Evolutionary conservation across 53 echinoderm and acorn worm genomes (phyloP).

Genomic region (Apostichopus leukothele): DNA sequence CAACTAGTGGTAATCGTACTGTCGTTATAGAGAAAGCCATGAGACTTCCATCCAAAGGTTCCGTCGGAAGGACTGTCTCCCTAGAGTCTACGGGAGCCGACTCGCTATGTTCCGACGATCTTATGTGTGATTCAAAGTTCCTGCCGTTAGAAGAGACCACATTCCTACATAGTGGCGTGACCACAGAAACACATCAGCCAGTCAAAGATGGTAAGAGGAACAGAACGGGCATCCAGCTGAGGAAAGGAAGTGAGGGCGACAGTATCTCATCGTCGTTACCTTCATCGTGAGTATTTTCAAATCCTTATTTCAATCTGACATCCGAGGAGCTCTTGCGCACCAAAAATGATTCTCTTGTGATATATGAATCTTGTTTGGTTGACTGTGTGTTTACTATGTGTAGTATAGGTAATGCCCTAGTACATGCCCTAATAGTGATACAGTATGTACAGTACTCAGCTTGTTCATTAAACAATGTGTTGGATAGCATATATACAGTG

Average conservation of each 20-base stretch:
- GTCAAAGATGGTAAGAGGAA: neutral
- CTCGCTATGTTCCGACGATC: constrained; percentile 91
- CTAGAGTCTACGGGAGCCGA: constrained; percentile 84
- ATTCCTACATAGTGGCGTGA: neutral
- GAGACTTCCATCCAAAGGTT: neutral
- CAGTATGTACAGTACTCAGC: too few species aligned
- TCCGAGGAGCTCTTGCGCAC: too few species aligned
- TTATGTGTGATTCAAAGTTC: constrained; percentile 80
- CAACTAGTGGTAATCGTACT: constrained; percentile 1
- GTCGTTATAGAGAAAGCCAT: neutral
- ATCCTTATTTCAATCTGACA: too few species aligned
- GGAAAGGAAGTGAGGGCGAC: constrained; percentile 6
- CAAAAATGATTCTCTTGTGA: too few species aligned
- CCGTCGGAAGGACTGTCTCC: constrained; percentile 40
- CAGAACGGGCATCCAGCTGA: neutral
- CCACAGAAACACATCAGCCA: too few species aligned
- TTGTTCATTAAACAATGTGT: too few species aligned
- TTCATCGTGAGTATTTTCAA: constrained; percentile 17
- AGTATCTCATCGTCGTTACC: constrained; percentile 34
- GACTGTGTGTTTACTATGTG: too few species aligned
- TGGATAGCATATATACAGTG: too few species aligned
- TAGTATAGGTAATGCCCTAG: too few species aligned
- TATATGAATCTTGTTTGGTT: too few species aligned
- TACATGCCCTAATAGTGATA: too few species aligned
- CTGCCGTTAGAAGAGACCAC: constrained; percentile 10